Base-by-base conservation (phyloP, 2,797 vertebrate genomes). In the Adelosebastes latens region DNA sequence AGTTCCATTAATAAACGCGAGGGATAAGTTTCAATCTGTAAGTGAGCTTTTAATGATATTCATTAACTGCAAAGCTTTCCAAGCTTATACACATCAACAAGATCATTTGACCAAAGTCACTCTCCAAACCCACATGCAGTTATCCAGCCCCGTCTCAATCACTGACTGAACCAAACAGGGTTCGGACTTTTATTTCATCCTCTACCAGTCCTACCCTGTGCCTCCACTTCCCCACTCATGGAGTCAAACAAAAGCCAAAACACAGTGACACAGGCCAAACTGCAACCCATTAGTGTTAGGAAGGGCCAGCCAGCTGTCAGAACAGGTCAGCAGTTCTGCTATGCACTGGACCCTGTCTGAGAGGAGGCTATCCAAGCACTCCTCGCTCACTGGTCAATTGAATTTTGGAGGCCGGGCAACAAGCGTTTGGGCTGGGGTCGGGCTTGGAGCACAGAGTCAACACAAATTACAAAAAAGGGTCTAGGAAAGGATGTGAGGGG, bases 311-410 rank as follows among this genome's bases (percentile, higher is more conserved):
- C 84, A 93, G 88, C 81, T 90, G 88, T 92, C 89, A 88, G 73
- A 88, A 85, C 84, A 90, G 90, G 88, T 93, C 90, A 89, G 82
- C 72, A 80, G 72, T 77, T 85, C 62, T 82, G 87, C 65, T 69
- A 53, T 79, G 79, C 82, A 79, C 65, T 85, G 61, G 78, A 83
- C 81, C 73, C 76, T 74, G 84, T 74, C 72, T 77, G 55, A 80
- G 73, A 86, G 79, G 71, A 77, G 79, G 75, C 79, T 83, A 75
- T 79, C 64, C 79, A 89, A 89, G 79, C 88, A 69, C 80, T 82
- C 74, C 67, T 78, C 1, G 10, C 81, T 85, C 68, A 82, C 71
- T 79, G 86, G 80, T 92, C 83, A 91, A 81, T 82, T 85, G 72
- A 84, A 56, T 85, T 87, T 81, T 89, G 87, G 83, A 88, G 76